Evolutionary conservation across 2,113 vertebrate species (phyloP), one percentile per base, ranked within the genome.

Genomic region (Cheirogaleus medius): DNA sequence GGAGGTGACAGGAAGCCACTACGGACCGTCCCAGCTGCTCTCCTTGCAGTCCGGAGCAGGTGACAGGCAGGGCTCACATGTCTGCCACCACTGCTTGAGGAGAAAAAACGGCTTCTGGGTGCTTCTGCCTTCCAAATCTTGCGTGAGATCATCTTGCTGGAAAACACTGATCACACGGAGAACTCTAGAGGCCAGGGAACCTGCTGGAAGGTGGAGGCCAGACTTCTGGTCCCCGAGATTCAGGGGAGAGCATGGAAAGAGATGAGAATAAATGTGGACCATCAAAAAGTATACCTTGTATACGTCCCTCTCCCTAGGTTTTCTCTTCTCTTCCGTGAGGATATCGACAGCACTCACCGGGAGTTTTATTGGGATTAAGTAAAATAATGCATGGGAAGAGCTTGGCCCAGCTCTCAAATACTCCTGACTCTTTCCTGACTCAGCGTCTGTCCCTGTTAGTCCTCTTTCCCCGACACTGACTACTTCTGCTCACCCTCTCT

Each of bases 11-110:
- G n/a, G 23, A 85, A 69, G 37, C 60, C 37, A 32, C 15, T 5
- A 6, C 34, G 32, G 25, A 27, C 34, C 2, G 0, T 37, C 39
- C 3, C 32, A 1, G 3, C n/a, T 29, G 25, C 68, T 34, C 6
- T 64, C 49, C 12, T 4, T 17, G 8, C 60, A 54, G 12, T 6
- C 68, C 2, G 15, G 49, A 21, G 12, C 20, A 68, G 52, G 18
- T 8, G 8, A 60, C 1, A 13, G 64, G 21, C 42, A 69, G 60
- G 37, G 18, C 34, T 37, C 34, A 5, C 9, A 13, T 3, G 6
- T 29, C 34, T 9, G 39, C 39, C 29, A 9, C 68, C 39, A 39
- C 54, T 32, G 23, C 63, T 82, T n/a, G 34, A 83, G 58, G 87
- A 74, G 52, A 47, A 78, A 73, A 32, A 44, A 56, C 18, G 32